Base-by-base conservation (phyloP, 1,140 invertebrate species). In the Phymastichus coffea region DNA sequence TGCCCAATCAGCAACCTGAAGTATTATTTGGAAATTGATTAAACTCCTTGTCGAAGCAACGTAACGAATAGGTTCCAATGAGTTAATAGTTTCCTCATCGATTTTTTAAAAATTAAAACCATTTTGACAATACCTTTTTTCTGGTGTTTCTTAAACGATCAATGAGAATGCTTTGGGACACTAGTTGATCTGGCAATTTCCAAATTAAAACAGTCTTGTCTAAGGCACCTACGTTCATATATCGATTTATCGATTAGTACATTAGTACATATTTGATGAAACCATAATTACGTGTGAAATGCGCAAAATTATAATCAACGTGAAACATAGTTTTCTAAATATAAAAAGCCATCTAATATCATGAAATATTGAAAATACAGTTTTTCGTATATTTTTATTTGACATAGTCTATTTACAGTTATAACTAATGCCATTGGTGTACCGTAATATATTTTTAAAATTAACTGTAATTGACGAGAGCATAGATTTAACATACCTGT, bases 131-230 rank as follows among this genome's bases (percentile, higher is more conserved):
- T 64, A 76, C 75, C 62, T 67, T 73, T 58, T 72, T 77, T 4
- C 61, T 67, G 33, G 72, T 68, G 46, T 71, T 63, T 25, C 69
- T 66, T n/a, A 78, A 63, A 23, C 71, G 67, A 33, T 77, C 72
- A 8, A 74, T 73, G 8, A 77, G 52, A 41, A 68, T 70, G 48
- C 64, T 75, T 60, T 72, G 71, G 17, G 72, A 80, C 53, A 83
- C 79, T 53, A 85, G 66, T 61, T 83, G 77, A 48, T 80, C 78
- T 3, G 84, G 83, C 57, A 86, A 68, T 63, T 79, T 81, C 84
- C 84, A 86, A 22, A 85, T 57, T 64, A 81, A 75, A 14, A 85
- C 70, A 14, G 76, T 79, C 63, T 83, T 84, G 63, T 85, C 83
- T 26, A 85, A 70, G 52, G 76, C 77, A 53, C 80, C 79, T 79